Evolutionary conservation across 1,140 invertebrate genomes (phyloP).

Genomic region (Ceratitis capitata): DNA sequence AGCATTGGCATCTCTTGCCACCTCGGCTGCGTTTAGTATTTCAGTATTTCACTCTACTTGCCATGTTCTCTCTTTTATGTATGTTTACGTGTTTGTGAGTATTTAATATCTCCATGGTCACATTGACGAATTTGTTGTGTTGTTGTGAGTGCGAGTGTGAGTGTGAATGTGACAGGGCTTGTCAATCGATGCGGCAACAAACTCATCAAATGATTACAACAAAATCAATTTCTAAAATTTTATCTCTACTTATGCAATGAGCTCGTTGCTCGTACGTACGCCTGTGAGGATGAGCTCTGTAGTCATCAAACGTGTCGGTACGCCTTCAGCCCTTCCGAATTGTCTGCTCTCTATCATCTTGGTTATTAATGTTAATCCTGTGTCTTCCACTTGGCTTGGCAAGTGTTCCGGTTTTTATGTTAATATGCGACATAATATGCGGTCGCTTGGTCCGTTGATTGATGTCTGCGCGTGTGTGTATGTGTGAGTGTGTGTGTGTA

Average conservation of each 20-base stretch:
- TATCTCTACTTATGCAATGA: not conserved
- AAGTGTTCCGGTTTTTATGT: constrained; percentile 12
- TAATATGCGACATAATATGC: constrained; percentile 17
- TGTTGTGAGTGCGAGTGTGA: too few species aligned
- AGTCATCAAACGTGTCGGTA: not conserved
- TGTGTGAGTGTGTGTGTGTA: too few species aligned
- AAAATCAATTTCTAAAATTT: constrained; percentile 34
- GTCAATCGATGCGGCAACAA: constrained; percentile 27
- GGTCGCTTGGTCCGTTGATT: not conserved
- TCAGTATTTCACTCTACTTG: too few species aligned
- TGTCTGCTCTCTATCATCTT: not conserved
- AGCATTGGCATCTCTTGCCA: too few species aligned
- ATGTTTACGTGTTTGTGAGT: not conserved
- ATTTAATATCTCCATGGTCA: too few species aligned
- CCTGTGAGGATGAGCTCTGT: not conserved
- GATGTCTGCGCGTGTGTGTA: not conserved
- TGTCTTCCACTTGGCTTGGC: constrained; percentile 24
- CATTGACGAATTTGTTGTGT: constrained; percentile 27
- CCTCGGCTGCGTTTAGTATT: too few species aligned
- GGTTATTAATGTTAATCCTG: constrained; percentile 34
- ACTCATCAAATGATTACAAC: constrained; percentile 21
- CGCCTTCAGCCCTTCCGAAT: not conserved
- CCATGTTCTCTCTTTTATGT: too few species aligned
- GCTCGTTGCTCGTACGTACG: not conserved
- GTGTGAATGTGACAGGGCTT: not conserved